Percentiles rank a stretch among this genome's conserved stretches.
These are phyloP conservation scores for Ochlodes sylvanus DNA, from an alignment of 2,888 invertebrate genomes.

Conservation along the genomic window DNA sequence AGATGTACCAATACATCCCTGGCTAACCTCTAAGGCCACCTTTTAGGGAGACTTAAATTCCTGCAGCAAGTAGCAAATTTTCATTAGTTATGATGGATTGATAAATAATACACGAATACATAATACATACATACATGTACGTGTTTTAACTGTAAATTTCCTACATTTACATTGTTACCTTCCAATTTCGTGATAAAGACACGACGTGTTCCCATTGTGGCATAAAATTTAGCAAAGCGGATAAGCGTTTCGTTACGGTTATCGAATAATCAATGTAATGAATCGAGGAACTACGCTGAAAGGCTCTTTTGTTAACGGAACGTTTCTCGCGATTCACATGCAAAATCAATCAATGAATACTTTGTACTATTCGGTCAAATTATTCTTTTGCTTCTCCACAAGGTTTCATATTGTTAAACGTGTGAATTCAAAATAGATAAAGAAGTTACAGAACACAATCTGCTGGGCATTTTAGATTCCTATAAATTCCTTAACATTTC, in stretches of 20 bases:
- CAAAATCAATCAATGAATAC: constrained; percentile 41
- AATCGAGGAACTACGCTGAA: constrained; percentile 72
- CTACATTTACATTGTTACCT: constrained; percentile 1
- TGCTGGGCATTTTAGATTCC: too few species aligned
- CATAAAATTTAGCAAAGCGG: constrained; percentile 23
- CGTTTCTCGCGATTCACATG: constrained; percentile 60
- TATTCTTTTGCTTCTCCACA: constrained; percentile 7
- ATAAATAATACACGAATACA: too few species aligned
- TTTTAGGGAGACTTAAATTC: too few species aligned
- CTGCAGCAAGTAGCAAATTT: too few species aligned
- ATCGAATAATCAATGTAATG: constrained; percentile 57
- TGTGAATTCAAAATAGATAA: too few species aligned
- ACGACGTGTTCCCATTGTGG: constrained; percentile 49
- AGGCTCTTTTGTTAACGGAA: constrained; percentile 60
- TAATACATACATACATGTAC: too few species aligned
- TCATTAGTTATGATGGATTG: too few species aligned
- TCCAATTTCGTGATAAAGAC: constrained; percentile 12
- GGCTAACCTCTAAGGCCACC: too few species aligned
- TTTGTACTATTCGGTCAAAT: constrained; percentile 7
- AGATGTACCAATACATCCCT: too few species aligned
- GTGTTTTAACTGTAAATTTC: neutral
- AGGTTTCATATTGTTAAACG: neutral
- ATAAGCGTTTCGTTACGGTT: constrained; percentile 60
- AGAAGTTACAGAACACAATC: too few species aligned
- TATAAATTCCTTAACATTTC: neutral